Evolutionary conservation across 1,140 invertebrate species (phyloP).

Genomic region (Holotrichia oblita): DNA sequence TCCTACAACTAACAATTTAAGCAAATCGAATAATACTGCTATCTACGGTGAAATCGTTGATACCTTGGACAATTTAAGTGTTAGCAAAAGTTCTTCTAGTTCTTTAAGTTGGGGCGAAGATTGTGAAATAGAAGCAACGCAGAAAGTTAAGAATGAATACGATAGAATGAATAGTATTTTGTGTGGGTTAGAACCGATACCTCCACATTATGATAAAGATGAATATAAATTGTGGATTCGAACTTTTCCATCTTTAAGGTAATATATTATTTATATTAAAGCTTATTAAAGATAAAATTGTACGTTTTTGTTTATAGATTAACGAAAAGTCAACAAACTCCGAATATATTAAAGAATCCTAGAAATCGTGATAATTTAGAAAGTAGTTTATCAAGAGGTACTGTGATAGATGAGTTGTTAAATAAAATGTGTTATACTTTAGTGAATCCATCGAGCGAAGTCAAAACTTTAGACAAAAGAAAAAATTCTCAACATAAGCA

Average conservation of each 20-base stretch:
- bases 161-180: conserved; percentile 52
- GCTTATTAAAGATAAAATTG: not conserved
- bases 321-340: not conserved
- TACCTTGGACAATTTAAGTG: conserved; percentile 25
- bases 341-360: not conserved
- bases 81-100: conserved; percentile 51
- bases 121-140: conserved; percentile 50
- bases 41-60: not conserved
- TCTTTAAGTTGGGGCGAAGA: conserved; percentile 55
- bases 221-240: conserved; percentile 53
- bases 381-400: not conserved
- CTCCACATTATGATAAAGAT: conserved; percentile 49
- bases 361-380: conserved; percentile 15
- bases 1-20: not conserved
- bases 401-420: conserved; percentile 20
- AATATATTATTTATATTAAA: not conserved
- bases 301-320: not conserved
- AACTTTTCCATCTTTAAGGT: conserved; percentile 53
- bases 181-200: conserved; percentile 47
- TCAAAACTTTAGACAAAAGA: not conserved
- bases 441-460: not conserved
- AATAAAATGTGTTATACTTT: conserved; percentile 19
- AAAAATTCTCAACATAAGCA: not conserved
- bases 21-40: not conserved
- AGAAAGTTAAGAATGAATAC: conserved; percentile 49